Conservation (phyloP, 1,140 invertebrate genomes). For the Papilio glaucus region DNA sequence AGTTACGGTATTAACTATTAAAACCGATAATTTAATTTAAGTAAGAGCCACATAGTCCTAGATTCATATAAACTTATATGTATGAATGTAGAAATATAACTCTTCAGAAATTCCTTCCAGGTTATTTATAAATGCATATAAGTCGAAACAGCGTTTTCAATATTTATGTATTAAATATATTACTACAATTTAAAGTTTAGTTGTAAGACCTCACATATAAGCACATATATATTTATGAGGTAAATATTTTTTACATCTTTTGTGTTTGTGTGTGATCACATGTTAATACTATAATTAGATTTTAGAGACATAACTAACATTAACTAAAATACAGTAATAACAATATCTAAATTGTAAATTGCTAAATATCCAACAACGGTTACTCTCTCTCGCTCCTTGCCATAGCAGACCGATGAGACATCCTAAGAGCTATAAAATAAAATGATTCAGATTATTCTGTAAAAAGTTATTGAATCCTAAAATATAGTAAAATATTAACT, state of each 20-base stretch:
- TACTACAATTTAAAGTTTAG: conserved; percentile 45
- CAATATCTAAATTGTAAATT: conserved; percentile 47
- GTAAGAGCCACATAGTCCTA: conserved; percentile 17
- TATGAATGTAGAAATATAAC: conserved; percentile 43
- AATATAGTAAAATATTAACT: conserved; percentile 35
- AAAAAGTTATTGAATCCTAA: conserved; percentile 37
- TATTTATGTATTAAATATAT: conserved; percentile 47
- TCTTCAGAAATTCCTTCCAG: conserved; percentile 36
- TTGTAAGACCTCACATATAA: conserved; percentile 50
- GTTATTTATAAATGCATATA: conserved; percentile 56
- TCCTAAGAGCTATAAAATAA: conserved; percentile 21
- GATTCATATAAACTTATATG: conserved; percentile 31
- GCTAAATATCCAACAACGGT: conserved; percentile 43
- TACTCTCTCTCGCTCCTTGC: conserved; percentile 21
- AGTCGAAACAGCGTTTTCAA: conserved; percentile 43
- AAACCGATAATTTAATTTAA: conserved; percentile 15
- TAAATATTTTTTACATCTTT: conserved; percentile 41
- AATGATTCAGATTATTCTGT: conserved; percentile 27
- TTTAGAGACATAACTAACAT: conserved; percentile 41
- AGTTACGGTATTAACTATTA: neutral
- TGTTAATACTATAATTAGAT: conserved; percentile 38
- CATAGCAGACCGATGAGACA: conserved; percentile 21
- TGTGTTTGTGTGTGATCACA: conserved; percentile 25
- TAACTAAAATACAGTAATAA: conserved; percentile 44
- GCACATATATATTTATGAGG: conserved; percentile 47